Percentiles rank a stretch among this genome's conserved stretches.
Conservation (phyloP, 2,888 invertebrate species). For the Cristatella mucedo region DNA sequence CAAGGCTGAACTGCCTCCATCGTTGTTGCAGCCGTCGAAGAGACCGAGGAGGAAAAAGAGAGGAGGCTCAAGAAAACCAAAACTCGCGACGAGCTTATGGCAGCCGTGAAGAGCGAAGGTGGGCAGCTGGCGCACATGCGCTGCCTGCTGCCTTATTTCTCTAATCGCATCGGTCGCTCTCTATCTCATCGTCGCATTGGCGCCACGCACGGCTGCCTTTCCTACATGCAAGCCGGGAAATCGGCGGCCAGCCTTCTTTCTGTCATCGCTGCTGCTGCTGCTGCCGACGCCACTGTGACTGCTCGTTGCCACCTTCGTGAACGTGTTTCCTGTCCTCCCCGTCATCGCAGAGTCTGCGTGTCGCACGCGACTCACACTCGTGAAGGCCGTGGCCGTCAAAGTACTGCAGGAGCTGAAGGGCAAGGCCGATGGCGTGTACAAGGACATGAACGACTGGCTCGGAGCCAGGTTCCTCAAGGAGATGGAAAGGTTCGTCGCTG, state of each 20-base stretch:
- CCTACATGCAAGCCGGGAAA: too few relatives aligned
- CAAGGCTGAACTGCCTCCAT: too few relatives aligned
- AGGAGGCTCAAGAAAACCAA: slow-evolving; percentile 23
- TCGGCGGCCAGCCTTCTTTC: too few relatives aligned
- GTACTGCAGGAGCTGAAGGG: slow-evolving; percentile 28
- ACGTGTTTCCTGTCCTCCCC: not conserved
- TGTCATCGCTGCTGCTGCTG: too few relatives aligned
- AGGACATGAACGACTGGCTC: slow-evolving; percentile 37
- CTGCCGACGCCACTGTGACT: too few relatives aligned
- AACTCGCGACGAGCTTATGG: slow-evolving; percentile 32
- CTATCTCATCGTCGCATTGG: too few relatives aligned
- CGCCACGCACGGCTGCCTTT: too few relatives aligned
- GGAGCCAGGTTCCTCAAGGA: slow-evolving; percentile 36
- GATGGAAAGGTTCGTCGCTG: slow-evolving; percentile 33
- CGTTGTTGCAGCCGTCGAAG: too few relatives aligned
- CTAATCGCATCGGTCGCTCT: too few relatives aligned
- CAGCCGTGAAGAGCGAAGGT: slow-evolving; percentile 34
- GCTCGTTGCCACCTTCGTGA: too few relatives aligned
- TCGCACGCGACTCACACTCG: slow-evolving; percentile 26
- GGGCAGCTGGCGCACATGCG: too few relatives aligned
- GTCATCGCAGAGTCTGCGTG: slow-evolving; percentile 14
- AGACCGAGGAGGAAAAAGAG: slow-evolving; percentile 31
- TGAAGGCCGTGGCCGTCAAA: slow-evolving; percentile 20
- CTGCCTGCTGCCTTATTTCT: too few relatives aligned
- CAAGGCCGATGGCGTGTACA: slow-evolving; percentile 29